Evolutionary conservation across 2,797 vertebrate species (phyloP), one percentile per base, ranked within the genome.

Genomic region (Streptopelia turtur): DNA sequence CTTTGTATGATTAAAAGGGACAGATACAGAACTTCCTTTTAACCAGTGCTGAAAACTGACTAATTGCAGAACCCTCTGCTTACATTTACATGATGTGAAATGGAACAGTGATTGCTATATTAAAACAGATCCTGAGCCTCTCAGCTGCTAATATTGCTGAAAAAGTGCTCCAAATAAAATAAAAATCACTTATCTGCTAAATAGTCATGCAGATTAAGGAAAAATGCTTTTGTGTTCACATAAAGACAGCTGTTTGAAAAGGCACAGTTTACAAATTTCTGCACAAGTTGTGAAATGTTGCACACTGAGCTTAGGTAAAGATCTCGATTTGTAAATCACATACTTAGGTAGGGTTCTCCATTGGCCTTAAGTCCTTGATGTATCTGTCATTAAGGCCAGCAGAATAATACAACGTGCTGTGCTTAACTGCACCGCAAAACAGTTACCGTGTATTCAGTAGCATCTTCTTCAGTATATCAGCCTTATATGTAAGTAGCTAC

Each of bases 241-340:
- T 4, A 94, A 70, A 97, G 96, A 96, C 96, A 97, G 92, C 94
- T 97, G 94, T 97, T 94, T 95, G 96, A 97, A 97, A 98, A 98
- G 98, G 98, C 98, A 98, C 98, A 61, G 96, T 97, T 96, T 95
- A 96, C 80, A 96, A 95, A 94, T 96, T 93, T 97, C 94, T 97
- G 97, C 93, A 95, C 93, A 90, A 96, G 81, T 90, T 96, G 93
- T 97, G 94, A 97, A 94, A 97, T 83, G 97, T 95, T 98, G 97
- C 97, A 98, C 97, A 97, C 83, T 97, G 95, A 97, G 96, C 97
- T 98, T 98, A 97, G 93, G 96, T 98, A 97, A 96, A 98, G 93
- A 94, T 95, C 93, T 98, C 84, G 97, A 97, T 98, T 98, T 98
- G 97, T 98, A 97, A 97, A 96, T 97, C 96, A 98, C 98, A 97